A percentile compares a stretch with the other conserved stretches of the same genome.
Conservation (phyloP, 1,140 invertebrate genomes). For the Papilio polytes region DNA sequence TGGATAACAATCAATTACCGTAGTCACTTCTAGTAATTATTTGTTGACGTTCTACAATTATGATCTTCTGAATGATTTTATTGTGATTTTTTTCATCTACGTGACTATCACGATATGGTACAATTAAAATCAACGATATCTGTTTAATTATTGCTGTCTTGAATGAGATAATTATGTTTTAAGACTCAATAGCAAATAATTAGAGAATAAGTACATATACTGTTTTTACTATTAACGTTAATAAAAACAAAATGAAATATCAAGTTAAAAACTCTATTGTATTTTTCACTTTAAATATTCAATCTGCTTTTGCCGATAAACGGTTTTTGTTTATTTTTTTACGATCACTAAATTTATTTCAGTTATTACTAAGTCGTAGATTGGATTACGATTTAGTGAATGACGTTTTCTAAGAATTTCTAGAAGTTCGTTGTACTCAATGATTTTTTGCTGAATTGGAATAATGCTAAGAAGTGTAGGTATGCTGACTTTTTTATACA, state of each 20-base stretch:
- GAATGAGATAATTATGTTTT: neutral
- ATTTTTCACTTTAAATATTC: neutral
- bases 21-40: neutral
- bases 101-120: neutral
- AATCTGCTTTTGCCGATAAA: neutral
- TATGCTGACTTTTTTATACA: neutral
- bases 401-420: neutral
- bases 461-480: neutral
- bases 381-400: constrained; percentile 2
- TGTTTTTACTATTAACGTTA: neutral
- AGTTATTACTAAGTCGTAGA: neutral
- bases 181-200: too few species aligned
- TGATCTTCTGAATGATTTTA: neutral
- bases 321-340: neutral
- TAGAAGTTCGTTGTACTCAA: neutral
- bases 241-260: neutral
- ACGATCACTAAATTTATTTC: neutral
- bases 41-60: neutral
- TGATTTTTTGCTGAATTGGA: neutral
- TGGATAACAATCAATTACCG: neutral
- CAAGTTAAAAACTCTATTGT: neutral
- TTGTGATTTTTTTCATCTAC: neutral
- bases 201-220: too few species aligned
- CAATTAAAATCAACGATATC: neutral
- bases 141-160: neutral